These are phyloP conservation scores for Thunnus thynnus DNA, from an alignment of 2,113 vertebrate species.

Conservation along the genomic window DNA sequence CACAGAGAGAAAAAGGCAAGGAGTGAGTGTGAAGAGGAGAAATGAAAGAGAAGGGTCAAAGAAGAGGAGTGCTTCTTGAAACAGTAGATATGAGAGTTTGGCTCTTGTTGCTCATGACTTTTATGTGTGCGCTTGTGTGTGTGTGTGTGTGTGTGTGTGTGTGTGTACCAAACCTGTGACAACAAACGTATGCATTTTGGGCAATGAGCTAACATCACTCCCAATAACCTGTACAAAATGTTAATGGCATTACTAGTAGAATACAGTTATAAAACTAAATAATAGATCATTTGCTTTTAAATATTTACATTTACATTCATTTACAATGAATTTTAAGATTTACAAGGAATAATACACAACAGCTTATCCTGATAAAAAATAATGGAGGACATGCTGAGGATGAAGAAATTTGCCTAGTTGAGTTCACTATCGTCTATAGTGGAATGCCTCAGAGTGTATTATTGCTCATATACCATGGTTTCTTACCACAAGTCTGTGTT, in stretches of 20 bases:
- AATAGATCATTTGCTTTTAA: neutral
- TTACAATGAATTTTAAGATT: neutral
- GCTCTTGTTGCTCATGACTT: constrained; percentile 8
- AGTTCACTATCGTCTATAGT: constrained; percentile 7
- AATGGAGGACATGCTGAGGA: neutral
- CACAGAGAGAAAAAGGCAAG: constrained; percentile 62
- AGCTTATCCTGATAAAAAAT: neutral
- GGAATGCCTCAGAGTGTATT: neutral
- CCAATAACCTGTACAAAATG: neutral
- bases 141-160: constrained; percentile 28
- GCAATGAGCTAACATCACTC: neutral
- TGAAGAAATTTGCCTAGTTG: neutral
- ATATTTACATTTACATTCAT: neutral
- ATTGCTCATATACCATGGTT: neutral
- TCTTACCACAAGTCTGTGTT: constrained; percentile 2
- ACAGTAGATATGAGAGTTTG: constrained; percentile 58
- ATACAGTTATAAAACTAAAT: neutral
- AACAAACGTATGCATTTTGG: neutral
- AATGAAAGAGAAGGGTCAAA: constrained; percentile 64
- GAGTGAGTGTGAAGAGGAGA: constrained; percentile 66
- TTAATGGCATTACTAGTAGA: neutral
- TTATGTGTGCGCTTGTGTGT: constrained; percentile 23
- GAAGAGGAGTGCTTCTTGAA: constrained; percentile 65
- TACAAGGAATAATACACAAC: neutral
- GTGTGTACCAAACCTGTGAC: constrained; percentile 16